These are phyloP conservation scores for Parascotia fuliginaria DNA, from an alignment of 2,888 invertebrate species.

Conservation along the genomic window DNA sequence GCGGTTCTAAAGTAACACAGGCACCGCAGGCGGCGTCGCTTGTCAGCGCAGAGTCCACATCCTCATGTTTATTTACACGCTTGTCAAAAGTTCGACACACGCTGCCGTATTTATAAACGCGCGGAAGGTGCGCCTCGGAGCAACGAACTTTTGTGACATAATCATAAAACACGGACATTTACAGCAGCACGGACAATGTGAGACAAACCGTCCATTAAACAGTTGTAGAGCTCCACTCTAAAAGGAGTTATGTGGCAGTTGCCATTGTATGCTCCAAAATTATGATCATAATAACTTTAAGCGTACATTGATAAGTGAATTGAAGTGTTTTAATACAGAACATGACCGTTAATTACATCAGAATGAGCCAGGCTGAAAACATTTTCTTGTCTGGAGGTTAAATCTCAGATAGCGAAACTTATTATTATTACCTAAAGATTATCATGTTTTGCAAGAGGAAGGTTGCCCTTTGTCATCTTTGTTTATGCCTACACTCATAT, in stretches of 20 bases:
- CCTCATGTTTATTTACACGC: conserved; percentile 75
- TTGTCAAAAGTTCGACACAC: conserved; percentile 82
- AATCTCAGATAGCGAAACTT: background rate
- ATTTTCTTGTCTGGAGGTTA: background rate
- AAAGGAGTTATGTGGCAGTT: conserved; percentile 54
- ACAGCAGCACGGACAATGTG: conserved; percentile 48
- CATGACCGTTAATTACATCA: background rate
- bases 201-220: conserved; percentile 60
- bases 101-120: conserved; percentile 74
- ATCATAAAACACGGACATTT: conserved; percentile 49
- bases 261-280: conserved; percentile 36
- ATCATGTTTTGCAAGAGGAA: conserved; percentile 17
- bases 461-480: conserved; percentile 31
- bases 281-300: conserved; percentile 10
- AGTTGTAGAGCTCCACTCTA: conserved; percentile 46
- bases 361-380: background rate
- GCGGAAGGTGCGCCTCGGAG: conserved; percentile 79
- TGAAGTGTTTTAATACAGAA: conserved; percentile 1
- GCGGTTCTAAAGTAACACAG: background rate
- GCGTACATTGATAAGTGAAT: conserved; percentile 2
- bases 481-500: conserved; percentile 46
- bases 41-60: conserved; percentile 49
- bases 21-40: background rate
- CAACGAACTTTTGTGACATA: conserved; percentile 70
- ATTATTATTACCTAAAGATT: background rate